Evolutionary conservation across 2,888 invertebrate species (phyloP).

Genomic region (Hypercompe scribonia): DNA sequence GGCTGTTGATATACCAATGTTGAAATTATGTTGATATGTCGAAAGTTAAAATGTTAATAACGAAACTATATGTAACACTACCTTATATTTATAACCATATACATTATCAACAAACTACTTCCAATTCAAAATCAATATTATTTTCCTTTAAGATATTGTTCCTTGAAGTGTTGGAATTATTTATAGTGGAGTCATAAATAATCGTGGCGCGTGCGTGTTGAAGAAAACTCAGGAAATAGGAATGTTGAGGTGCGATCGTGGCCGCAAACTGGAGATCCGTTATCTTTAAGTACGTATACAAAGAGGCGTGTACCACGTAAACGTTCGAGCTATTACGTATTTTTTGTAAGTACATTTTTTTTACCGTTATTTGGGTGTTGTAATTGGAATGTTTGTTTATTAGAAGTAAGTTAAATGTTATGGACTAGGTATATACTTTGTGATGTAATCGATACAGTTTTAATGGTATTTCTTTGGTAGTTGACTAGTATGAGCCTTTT

Average conservation of each 20-base stretch:
- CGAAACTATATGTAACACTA: background rate
- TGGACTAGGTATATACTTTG: background rate
- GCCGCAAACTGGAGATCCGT: slow-evolving; percentile 32
- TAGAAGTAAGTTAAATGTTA: background rate
- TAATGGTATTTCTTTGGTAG: background rate
- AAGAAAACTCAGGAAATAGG: slow-evolving; percentile 42
- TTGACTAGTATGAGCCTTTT: background rate
- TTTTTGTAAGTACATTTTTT: background rate
- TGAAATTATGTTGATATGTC: no score
- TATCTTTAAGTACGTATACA: slow-evolving; percentile 30
- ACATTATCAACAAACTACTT: background rate
- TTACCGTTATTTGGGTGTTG: background rate
- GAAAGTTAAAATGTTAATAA: background rate
- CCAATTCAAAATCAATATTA: slow-evolving; percentile 1
- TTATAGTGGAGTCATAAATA: slow-evolving; percentile 40
- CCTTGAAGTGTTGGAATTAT: slow-evolving; percentile 39
- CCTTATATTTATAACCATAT: background rate
- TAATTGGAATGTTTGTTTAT: background rate
- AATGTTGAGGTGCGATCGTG: slow-evolving; percentile 39
- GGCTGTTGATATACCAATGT: no score
- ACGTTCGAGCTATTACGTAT: background rate
- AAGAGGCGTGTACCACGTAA: background rate
- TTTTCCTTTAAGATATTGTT: slow-evolving; percentile 4
- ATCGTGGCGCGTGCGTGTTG: slow-evolving; percentile 38
- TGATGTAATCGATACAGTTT: background rate